These are phyloP conservation scores for Crax fasciolata DNA, from an alignment of 2,797 vertebrate species.

Conservation along the genomic window DNA sequence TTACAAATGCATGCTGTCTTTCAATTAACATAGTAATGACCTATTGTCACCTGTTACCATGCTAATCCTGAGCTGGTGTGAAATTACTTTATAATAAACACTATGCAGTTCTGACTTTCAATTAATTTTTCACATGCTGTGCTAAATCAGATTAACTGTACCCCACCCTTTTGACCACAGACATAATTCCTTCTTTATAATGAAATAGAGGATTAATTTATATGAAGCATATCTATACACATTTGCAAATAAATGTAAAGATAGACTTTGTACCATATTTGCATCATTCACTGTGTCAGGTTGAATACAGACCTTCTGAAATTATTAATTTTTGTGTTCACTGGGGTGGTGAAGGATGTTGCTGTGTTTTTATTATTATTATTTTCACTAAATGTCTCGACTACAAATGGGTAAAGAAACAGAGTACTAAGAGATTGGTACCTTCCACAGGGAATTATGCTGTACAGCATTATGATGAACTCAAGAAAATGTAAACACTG, in stretches of 20 bases:
- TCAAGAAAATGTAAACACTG: constrained; percentile 30
- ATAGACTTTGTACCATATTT: constrained; percentile 73
- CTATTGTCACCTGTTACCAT: constrained; percentile 84
- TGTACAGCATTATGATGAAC: neutral
- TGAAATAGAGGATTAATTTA: constrained; percentile 84
- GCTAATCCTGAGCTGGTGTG: constrained; percentile 87
- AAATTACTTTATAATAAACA: constrained; percentile 88
- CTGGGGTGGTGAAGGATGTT: constrained; percentile 53
- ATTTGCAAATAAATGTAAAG: constrained; percentile 85
- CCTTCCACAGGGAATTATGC: constrained; percentile 7
- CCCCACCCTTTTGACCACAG: constrained; percentile 82
- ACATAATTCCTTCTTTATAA: constrained; percentile 83
- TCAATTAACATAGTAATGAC: constrained; percentile 87
- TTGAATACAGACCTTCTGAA: constrained; percentile 54
- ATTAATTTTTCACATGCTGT: constrained; percentile 87
- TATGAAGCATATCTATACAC: constrained; percentile 83
- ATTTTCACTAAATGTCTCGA: constrained; percentile 57
- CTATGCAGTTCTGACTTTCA: constrained; percentile 85
- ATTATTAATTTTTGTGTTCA: constrained; percentile 79
- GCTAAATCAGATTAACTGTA: constrained; percentile 86
- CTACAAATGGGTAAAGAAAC: constrained; percentile 51
- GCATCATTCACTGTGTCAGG: constrained; percentile 41
- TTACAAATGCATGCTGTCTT: constrained; percentile 76
- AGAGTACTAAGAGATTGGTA: neutral
- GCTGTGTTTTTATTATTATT: constrained; percentile 12